Percentiles rank a stretch among this genome's conserved stretches.
Evolutionary conservation across 2,888 invertebrate genomes (phyloP).

Genomic region (Netelia inedita): DNA sequence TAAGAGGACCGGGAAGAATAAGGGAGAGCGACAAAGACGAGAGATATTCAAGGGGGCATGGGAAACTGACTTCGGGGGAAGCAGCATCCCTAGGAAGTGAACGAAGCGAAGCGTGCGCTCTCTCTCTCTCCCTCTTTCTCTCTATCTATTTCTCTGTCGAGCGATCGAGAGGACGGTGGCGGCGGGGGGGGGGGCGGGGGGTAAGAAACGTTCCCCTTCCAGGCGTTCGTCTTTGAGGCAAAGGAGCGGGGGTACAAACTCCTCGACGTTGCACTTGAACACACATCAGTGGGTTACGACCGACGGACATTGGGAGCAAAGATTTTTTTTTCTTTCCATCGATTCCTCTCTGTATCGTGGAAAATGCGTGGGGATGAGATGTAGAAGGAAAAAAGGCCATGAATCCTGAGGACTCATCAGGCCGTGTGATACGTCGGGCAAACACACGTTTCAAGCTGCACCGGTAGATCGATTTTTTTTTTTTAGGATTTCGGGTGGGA

Average conservation of each 20-base stretch:
- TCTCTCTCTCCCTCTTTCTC: conserved; percentile 42
- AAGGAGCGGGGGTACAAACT: conserved; percentile 38
- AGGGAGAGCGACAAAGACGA: conserved; percentile 64
- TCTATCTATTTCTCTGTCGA: conserved; percentile 42
- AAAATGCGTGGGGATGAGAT: conserved; percentile 27
- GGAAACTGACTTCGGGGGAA: conserved; percentile 84
- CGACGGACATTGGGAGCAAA: conserved; percentile 56
- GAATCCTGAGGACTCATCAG: conserved; percentile 76
- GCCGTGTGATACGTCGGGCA: conserved; percentile 76
- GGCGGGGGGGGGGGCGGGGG: conserved; percentile 16
- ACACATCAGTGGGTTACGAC: conserved; percentile 71
- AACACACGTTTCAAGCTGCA: conserved; percentile 70
- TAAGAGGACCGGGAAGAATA: conserved; percentile 70
- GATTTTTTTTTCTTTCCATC: conserved; percentile 34
- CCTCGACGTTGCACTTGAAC: conserved; percentile 70
- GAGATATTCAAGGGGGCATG: conserved; percentile 80
- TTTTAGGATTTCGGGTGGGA: conserved; percentile 13
- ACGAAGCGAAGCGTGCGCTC: conserved; percentile 71
- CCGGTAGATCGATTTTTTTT: conserved; percentile 30
- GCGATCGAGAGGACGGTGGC: background rate
- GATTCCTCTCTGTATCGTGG: conserved; percentile 16
- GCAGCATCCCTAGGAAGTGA: conserved; percentile 84
- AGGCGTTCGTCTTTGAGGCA: conserved; percentile 6
- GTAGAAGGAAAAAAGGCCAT: conserved; percentile 41
- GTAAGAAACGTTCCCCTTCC: background rate